Conservation (phyloP, 2,888 invertebrate species). For the Xestia xanthographa region DNA sequence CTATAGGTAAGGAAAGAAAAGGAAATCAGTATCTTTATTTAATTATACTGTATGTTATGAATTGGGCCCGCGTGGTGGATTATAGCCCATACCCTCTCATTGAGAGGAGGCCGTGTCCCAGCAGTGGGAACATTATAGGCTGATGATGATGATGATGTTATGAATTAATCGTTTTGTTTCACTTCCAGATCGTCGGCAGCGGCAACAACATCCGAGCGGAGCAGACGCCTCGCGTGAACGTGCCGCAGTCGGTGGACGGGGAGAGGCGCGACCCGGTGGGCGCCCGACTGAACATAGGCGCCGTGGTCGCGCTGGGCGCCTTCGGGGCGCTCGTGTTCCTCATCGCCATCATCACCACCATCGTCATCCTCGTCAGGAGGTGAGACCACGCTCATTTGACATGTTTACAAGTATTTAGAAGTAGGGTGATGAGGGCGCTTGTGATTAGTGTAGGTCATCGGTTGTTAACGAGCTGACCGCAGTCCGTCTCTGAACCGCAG, state of each 20-base stretch:
- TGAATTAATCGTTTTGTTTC: neutral
- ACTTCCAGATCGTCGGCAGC: slow-evolving; percentile 83
- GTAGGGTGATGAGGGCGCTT: slow-evolving; percentile 42
- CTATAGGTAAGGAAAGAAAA: neutral
- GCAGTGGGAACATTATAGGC: too few species aligned
- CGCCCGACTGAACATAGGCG: slow-evolving; percentile 95
- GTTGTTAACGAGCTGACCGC: neutral
- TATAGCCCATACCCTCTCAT: too few species aligned
- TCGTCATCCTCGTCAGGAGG: slow-evolving; percentile 97
- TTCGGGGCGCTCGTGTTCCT: slow-evolving; percentile 98
- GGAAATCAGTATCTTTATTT: neutral
- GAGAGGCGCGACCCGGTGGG: slow-evolving; percentile 90
- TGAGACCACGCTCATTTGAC: slow-evolving; percentile 81
- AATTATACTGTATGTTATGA: neutral
- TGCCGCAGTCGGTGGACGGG: slow-evolving; percentile 92
- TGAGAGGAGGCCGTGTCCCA: too few species aligned
- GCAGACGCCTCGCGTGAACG: slow-evolving; percentile 92
- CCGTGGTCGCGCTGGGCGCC: slow-evolving; percentile 96
- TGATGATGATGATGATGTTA: too few species aligned
- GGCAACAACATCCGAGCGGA: slow-evolving; percentile 92
- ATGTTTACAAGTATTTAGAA: slow-evolving; percentile 38
- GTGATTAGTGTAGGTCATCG: neutral
- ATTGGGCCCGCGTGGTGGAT: too few species aligned
- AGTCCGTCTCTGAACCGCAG: too few species aligned
- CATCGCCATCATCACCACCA: slow-evolving; percentile 96